These are phyloP conservation scores for Callinectes sapidus DNA, from an alignment of 2,888 invertebrate genomes.

Conservation along the genomic window DNA sequence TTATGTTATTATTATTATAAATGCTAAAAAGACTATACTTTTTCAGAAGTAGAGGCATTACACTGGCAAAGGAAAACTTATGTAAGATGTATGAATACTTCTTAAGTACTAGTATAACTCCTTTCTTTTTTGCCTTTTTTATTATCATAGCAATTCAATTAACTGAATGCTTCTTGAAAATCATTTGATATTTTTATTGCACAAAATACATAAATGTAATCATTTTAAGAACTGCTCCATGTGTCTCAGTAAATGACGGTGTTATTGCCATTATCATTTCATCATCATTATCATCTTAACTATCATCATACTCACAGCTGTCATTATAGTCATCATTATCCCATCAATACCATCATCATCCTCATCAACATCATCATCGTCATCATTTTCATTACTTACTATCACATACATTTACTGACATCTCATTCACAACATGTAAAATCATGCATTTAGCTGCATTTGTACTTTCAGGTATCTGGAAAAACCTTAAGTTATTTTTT, in stretches of 20 bases:
- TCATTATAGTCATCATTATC: constrained; percentile 23
- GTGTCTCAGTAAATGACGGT: constrained; percentile 35
- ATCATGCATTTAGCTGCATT: constrained; percentile 32
- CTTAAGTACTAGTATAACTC: neutral
- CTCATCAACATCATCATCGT: constrained; percentile 6
- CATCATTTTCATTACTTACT: neutral
- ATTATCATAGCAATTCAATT: neutral
- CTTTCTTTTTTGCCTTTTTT: neutral
- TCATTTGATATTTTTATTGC: constrained; percentile 15
- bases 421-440: neutral
- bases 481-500: neutral
- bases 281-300: constrained; percentile 6
- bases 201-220: constrained; percentile 48
- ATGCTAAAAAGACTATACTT: constrained; percentile 15
- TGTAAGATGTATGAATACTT: neutral
- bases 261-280: constrained; percentile 45
- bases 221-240: constrained; percentile 45
- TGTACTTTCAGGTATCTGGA: constrained; percentile 8
- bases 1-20: neutral
- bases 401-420: neutral
- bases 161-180: neutral
- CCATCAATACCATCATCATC: neutral
- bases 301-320: constrained; percentile 11
- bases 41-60: neutral
- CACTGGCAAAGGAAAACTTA: constrained; percentile 1